phyloP scores from a whole-genome alignment of 2,797 vertebrate species.

The Leucoraja ocellata region DNA sequence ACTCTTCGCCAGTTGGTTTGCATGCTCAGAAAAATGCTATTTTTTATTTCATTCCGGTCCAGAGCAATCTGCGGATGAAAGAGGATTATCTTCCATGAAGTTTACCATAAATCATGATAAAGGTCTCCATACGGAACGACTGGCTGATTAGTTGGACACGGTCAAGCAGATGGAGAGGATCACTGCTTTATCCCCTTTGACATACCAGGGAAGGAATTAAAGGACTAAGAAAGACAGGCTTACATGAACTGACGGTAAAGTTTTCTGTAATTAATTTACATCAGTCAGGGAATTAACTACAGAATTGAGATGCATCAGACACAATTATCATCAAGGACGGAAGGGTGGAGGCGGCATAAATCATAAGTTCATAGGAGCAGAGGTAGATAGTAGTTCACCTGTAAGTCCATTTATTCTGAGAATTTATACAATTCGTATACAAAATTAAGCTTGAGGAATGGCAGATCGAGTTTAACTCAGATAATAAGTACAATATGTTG shows the following conservation, averaged over 20 bases:
- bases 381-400: too few species aligned
- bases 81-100: neutral
- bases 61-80: neutral
- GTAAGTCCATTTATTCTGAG: too few species aligned
- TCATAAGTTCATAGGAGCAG: too few species aligned
- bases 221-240: neutral
- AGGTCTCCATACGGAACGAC: neutral
- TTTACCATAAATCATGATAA: neutral
- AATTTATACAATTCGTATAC: too few species aligned
- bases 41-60: neutral
- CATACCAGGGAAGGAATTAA: neutral
- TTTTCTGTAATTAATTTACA: slow-evolving; percentile 15
- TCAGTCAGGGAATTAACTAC: neutral
- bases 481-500: too few species aligned
- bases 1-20: neutral
- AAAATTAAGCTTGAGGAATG: too few species aligned
- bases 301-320: neutral
- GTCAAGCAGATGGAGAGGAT: slow-evolving; percentile 18
- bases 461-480: too few species aligned
- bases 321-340: neutral
- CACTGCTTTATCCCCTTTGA: slow-evolving; percentile 15
- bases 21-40: neutral
- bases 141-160: neutral
- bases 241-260: neutral
- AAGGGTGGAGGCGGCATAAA: neutral